phyloP scores from a whole-genome alignment of 2,888 invertebrate species.

The Rotaria magnacalcarata region DNA sequence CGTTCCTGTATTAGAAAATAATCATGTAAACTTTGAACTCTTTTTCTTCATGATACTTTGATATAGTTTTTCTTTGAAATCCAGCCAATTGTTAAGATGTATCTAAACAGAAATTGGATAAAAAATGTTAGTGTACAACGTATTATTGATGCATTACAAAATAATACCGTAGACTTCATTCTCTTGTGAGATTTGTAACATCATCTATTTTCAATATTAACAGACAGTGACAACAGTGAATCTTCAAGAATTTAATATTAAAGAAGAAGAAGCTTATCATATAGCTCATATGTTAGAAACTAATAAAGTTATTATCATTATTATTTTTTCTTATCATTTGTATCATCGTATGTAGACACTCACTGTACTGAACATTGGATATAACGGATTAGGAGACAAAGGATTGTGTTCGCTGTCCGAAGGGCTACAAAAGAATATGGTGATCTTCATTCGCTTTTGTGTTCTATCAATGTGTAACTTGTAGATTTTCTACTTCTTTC shows the following conservation, averaged over 20 bases:
- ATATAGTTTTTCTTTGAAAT: background rate
- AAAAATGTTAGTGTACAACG: background rate
- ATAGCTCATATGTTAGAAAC: no score
- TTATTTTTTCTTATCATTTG: no score
- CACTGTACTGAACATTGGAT: background rate
- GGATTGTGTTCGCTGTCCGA: background rate
- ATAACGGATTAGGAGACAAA: background rate
- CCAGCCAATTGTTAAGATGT: background rate
- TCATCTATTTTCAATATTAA: background rate
- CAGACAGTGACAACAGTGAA: background rate
- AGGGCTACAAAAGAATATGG: background rate
- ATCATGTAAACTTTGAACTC: no score
- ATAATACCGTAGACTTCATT: background rate
- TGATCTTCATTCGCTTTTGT: background rate
- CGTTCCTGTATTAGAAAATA: no score
- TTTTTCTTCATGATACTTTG: no score
- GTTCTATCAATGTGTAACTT: background rate
- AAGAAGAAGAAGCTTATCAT: background rate
- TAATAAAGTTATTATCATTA: no score
- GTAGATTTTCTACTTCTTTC: background rate
- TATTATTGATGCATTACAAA: background rate
- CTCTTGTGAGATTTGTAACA: background rate
- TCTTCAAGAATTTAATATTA: no score
- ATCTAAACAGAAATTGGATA: background rate
- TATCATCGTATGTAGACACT: background rate